A percentile compares a stretch with the other conserved stretches of the same genome.
phyloP scores from a whole-genome alignment of 2,113 vertebrate species.

The Athene cunicularia region DNA sequence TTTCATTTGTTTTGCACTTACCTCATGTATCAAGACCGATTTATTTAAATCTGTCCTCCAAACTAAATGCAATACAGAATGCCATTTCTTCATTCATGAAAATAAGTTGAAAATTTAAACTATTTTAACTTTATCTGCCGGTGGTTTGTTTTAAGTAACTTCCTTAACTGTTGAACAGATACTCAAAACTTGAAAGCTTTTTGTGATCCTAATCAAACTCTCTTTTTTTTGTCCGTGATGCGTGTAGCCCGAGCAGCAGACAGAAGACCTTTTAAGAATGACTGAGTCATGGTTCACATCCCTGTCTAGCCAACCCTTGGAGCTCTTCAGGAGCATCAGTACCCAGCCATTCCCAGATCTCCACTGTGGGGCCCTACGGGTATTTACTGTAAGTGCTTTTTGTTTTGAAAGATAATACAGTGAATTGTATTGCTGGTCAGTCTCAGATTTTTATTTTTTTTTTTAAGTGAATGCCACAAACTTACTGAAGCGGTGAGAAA shows the following conservation, averaged over 20 bases:
- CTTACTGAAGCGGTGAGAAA: background rate
- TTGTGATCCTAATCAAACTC: background rate
- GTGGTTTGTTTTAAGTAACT: background rate
- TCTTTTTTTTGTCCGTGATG: background rate
- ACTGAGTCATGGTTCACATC: constrained; percentile 89
- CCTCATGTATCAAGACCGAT: no score
- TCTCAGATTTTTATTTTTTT: background rate
- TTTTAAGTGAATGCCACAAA: background rate
- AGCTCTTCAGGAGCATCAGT: constrained; percentile 89
- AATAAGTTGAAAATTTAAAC: background rate
- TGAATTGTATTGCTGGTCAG: background rate
- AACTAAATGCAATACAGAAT: background rate
- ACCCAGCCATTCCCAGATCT: constrained; percentile 94
- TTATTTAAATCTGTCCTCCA: background rate
- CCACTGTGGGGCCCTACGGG: constrained; percentile 85
- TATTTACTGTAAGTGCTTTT: constrained; percentile 85
- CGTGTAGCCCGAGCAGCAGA: constrained; percentile 88
- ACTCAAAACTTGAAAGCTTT: background rate
- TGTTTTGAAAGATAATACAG: background rate
- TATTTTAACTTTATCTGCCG: background rate
- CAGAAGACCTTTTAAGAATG: constrained; percentile 91
- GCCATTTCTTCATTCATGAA: background rate
- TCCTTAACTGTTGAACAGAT: background rate
- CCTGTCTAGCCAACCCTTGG: constrained; percentile 85
- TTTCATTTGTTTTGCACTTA: background rate